Percentiles rank a stretch among this genome's conserved stretches.
phyloP scores from a whole-genome alignment of 2,888 invertebrate species.

The Synergus laeviventris region DNA sequence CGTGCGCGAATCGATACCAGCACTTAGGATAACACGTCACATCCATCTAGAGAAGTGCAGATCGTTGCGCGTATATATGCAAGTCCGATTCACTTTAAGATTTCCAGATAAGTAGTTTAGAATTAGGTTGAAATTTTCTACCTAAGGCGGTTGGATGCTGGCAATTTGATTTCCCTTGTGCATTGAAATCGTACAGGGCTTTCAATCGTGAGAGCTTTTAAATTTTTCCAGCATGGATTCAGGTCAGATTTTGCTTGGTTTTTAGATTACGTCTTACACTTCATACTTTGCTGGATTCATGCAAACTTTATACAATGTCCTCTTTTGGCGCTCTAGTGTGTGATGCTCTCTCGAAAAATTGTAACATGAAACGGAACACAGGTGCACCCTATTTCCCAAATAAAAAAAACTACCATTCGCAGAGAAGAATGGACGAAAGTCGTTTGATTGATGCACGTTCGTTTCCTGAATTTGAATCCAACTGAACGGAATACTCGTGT shows the following conservation, averaged over 20 bases:
- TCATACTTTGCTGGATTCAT: background rate
- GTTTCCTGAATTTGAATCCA: slow-evolving; percentile 37
- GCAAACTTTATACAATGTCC: slow-evolving; percentile 11
- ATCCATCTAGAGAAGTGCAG: slow-evolving; percentile 14
- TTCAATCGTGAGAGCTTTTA: background rate
- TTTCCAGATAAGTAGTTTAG: slow-evolving; percentile 8
- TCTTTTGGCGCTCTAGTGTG: background rate
- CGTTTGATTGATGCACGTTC: slow-evolving; percentile 32
- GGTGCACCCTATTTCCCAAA: slow-evolving; percentile 31
- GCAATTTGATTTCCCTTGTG: background rate
- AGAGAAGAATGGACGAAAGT: slow-evolving; percentile 38
- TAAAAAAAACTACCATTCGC: slow-evolving; percentile 12
- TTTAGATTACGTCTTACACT: background rate
- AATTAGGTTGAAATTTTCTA: too few species aligned
- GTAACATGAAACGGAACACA: slow-evolving; percentile 15
- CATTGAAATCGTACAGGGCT: background rate
- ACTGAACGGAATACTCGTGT: slow-evolving; percentile 35
- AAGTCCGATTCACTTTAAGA: background rate
- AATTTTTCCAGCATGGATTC: background rate
- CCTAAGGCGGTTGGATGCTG: too few species aligned
- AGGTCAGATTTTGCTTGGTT: background rate
- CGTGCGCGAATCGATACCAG: slow-evolving; percentile 25
- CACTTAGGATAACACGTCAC: slow-evolving; percentile 11
- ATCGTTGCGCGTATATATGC: background rate
- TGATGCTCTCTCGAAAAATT: slow-evolving; percentile 23